Percentiles rank a stretch among this genome's conserved stretches.
Evolutionary conservation across 2,888 invertebrate genomes (phyloP).

Genomic region (Nomada ruficornis): DNA sequence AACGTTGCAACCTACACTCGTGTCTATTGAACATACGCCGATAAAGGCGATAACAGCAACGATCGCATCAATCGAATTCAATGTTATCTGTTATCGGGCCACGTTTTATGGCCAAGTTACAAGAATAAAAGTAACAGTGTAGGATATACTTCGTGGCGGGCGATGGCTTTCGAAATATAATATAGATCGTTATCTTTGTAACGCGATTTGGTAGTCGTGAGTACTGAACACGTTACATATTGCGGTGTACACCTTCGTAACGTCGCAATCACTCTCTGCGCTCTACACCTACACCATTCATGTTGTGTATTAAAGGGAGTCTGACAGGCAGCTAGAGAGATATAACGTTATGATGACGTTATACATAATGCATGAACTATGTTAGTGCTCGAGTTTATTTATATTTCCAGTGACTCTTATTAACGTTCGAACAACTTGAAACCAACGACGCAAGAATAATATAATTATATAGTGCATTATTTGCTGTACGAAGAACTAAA

Average conservation of each 20-base stretch:
- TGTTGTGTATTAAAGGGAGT: background rate
- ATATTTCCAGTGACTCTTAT: background rate
- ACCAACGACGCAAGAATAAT: too few species aligned
- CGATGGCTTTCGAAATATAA: constrained; percentile 32
- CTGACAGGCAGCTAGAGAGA: background rate
- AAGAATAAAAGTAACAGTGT: constrained; percentile 50
- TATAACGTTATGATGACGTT: constrained; percentile 37
- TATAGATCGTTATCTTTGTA: constrained; percentile 17
- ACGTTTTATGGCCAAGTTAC: constrained; percentile 47
- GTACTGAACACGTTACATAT: constrained; percentile 18
- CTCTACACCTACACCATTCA: background rate
- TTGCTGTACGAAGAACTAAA: too few species aligned
- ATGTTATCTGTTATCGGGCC: constrained; percentile 66
- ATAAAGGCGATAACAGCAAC: constrained; percentile 64
- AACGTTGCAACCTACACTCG: constrained; percentile 40
- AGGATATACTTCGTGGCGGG: constrained; percentile 43
- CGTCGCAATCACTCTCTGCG: background rate
- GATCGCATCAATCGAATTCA: constrained; percentile 64
- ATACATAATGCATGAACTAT: constrained; percentile 31
- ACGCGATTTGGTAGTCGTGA: constrained; percentile 40
- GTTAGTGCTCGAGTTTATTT: constrained; percentile 32
- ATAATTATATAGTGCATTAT: too few species aligned
- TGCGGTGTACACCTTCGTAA: background rate
- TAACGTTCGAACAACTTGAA: background rate
- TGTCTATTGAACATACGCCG: constrained; percentile 31